A percentile compares a stretch with the other conserved stretches of the same genome.
phyloP scores from a whole-genome alignment of 2,888 invertebrate species.

The Brenthis ino region DNA sequence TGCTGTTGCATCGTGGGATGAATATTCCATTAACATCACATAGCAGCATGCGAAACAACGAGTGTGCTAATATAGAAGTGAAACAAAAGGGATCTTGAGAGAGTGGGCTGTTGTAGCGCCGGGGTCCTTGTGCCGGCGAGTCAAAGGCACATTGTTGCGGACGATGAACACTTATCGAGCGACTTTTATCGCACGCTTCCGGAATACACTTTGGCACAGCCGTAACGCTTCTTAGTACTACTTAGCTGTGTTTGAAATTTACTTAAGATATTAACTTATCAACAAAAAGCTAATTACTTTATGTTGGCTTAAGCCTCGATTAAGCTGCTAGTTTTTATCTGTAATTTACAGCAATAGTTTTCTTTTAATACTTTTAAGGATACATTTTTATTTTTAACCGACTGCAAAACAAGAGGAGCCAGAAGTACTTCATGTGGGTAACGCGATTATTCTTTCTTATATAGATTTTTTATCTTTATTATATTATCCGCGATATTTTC shows the following conservation, averaged over 20 bases:
- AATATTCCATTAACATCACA: slow-evolving; percentile 17
- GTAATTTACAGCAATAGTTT: too few species aligned
- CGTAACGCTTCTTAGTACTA: slow-evolving; percentile 11
- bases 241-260: slow-evolving; percentile 14
- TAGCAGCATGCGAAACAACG: slow-evolving; percentile 25
- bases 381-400: too few species aligned
- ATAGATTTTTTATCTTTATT: too few species aligned
- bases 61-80: slow-evolving; percentile 31
- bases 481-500: too few species aligned
- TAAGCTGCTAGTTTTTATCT: too few species aligned
- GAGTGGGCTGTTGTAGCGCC: slow-evolving; percentile 28
- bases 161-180: slow-evolving; percentile 35
- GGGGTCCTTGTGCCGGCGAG: slow-evolving; percentile 28
- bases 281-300: slow-evolving; percentile 4
- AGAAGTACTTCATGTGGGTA: too few species aligned
- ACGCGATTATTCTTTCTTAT: too few species aligned
- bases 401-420: too few species aligned
- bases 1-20: not conserved
- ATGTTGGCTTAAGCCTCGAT: not conserved
- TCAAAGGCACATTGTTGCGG: slow-evolving; percentile 35
- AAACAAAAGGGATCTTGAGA: slow-evolving; percentile 31
- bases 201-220: slow-evolving; percentile 22
- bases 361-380: too few species aligned
- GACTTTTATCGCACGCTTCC: slow-evolving; percentile 35
- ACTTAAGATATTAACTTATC: slow-evolving; percentile 2